phyloP scores from a whole-genome alignment of 2,113 vertebrate genomes.

The Lonchura striata region DNA sequence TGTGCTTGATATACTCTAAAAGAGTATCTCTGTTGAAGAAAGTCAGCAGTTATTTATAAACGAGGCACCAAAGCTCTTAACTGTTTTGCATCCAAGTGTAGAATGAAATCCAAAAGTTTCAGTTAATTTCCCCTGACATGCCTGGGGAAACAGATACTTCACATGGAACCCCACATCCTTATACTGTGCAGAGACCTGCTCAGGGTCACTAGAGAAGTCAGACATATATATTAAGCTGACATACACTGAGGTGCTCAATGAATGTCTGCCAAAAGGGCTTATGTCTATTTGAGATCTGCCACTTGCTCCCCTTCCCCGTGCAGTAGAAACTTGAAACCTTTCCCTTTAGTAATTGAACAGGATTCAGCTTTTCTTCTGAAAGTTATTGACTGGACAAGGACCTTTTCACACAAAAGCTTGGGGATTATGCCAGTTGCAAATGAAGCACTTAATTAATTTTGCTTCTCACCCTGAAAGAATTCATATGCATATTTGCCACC shows the following conservation, averaged over 20 bases:
- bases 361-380: neutral
- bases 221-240: neutral
- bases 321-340: neutral
- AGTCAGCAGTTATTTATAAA: neutral
- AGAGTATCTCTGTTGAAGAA: neutral
- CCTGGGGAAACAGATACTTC: neutral
- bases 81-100: neutral
- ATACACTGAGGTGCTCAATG: neutral
- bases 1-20: neutral
- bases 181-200: neutral
- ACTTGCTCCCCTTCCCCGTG: neutral
- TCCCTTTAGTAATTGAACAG: neutral
- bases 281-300: neutral
- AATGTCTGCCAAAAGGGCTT: neutral
- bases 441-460: conserved; percentile 4
- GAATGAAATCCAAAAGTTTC: neutral
- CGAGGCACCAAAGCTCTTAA: neutral
- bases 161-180: neutral
- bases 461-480: neutral
- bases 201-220: neutral
- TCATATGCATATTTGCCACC: neutral
- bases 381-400: neutral
- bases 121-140: neutral
- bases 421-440: neutral
- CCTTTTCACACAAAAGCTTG: neutral